Conservation (phyloP, 2,797 vertebrate genomes). For the Liasis olivaceus region DNA sequence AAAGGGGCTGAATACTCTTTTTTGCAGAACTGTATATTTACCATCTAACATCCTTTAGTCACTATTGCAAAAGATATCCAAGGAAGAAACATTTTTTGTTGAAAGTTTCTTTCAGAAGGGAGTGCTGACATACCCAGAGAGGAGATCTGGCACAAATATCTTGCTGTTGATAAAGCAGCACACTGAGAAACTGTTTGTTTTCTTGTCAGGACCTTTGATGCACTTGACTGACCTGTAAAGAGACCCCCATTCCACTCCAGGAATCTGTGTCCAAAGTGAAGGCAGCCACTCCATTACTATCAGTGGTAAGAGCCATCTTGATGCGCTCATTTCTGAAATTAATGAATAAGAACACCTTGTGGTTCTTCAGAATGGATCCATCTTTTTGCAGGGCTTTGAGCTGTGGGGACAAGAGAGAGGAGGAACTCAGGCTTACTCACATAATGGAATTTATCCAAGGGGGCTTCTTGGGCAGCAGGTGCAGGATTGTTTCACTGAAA, state of each 20-base stretch:
- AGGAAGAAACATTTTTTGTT: background rate
- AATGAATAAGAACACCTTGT: background rate
- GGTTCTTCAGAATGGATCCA: background rate
- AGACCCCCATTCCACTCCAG: background rate
- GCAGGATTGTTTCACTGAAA: too few species aligned
- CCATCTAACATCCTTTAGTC: background rate
- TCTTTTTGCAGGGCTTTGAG: background rate
- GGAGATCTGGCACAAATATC: background rate
- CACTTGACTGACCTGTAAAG: constrained; percentile 8
- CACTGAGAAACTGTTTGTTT: too few species aligned
- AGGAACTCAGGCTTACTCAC: background rate
- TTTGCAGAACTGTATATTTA: background rate
- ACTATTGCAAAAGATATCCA: background rate
- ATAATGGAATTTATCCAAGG: too few species aligned
- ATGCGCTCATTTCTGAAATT: background rate
- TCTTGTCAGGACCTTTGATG: too few species aligned
- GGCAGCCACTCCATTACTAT: background rate
- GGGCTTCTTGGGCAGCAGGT: too few species aligned
- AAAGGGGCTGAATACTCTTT: too few species aligned
- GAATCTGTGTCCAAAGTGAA: constrained; percentile 7
- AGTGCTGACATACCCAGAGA: background rate
- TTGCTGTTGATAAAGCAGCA: background rate
- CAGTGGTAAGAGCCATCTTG: background rate
- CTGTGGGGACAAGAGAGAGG: background rate
- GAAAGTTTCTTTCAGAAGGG: background rate